Conservation (phyloP, 2,888 invertebrate species). For the Gandaritis pyraliata region DNA sequence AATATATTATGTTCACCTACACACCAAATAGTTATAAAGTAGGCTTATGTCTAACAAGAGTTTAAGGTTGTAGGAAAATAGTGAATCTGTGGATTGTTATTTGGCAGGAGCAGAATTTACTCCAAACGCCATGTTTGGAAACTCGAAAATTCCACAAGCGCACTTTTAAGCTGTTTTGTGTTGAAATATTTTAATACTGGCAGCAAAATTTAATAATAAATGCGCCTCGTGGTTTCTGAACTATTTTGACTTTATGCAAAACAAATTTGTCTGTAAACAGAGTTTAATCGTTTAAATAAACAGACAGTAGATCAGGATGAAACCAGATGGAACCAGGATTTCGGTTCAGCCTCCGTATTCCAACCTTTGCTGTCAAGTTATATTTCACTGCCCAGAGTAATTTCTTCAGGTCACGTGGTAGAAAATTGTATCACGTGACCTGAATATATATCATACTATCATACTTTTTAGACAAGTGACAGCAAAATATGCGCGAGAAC, state of each 20-base stretch:
- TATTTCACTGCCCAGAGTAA: too few species aligned
- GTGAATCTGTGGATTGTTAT: slow-evolving; percentile 31
- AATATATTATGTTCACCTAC: slow-evolving; percentile 42
- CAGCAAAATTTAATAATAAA: background rate
- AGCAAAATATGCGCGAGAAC: too few species aligned
- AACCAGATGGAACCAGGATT: too few species aligned
- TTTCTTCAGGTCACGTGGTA: too few species aligned
- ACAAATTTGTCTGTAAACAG: background rate
- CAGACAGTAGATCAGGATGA: too few species aligned
- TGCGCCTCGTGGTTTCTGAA: background rate
- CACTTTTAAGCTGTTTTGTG: background rate
- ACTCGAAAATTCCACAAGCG: background rate
- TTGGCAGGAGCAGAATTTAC: slow-evolving; percentile 1
- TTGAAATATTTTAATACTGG: background rate
- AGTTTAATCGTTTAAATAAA: too few species aligned
- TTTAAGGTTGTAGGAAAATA: slow-evolving; percentile 33
- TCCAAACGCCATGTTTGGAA: slow-evolving; percentile 2
- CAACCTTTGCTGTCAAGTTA: too few species aligned
- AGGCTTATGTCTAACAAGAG: slow-evolving; percentile 50
- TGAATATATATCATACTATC: too few species aligned
- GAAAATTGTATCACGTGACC: too few species aligned
- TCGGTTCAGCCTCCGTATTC: too few species aligned
- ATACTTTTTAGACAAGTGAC: too few species aligned
- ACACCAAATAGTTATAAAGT: slow-evolving; percentile 45
- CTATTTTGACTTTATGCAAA: background rate